Evolutionary conservation across 2,797 vertebrate species (phyloP).

Genomic region (Tarsius wallacei): DNA sequence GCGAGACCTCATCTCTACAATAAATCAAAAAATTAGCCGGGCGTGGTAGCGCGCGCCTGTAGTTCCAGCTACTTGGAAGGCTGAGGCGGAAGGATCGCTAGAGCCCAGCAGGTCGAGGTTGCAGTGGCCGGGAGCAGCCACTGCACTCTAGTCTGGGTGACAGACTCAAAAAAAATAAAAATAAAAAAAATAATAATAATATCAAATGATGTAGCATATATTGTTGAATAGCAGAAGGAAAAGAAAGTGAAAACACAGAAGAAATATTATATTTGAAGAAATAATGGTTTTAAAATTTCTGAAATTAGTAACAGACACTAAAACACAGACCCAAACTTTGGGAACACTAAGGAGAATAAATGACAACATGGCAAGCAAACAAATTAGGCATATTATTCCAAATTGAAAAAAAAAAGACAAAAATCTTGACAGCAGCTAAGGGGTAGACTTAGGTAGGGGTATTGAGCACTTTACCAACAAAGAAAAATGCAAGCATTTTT

Average conservation of each 20-base stretch:
- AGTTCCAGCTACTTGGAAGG: too few species aligned
- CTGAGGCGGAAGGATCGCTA: too few species aligned
- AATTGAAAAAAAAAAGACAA: neutral
- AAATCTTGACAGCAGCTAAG: neutral
- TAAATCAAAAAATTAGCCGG: too few species aligned
- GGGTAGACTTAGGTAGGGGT: neutral
- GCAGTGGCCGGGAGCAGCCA: too few species aligned
- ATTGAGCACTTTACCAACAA: neutral
- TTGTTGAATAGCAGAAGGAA: neutral
- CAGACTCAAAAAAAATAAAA: too few species aligned
- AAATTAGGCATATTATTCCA: neutral
- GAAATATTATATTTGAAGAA: neutral
- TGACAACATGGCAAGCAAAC: neutral
- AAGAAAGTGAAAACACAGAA: slow-evolving; percentile 9
- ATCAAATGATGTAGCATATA: neutral
- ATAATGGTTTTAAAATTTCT: slow-evolving; percentile 6
- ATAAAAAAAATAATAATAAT: too few species aligned
- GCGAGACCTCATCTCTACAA: too few species aligned
- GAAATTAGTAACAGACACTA: neutral
- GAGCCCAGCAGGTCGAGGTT: too few species aligned
- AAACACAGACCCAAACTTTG: neutral
- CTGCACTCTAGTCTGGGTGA: too few species aligned
- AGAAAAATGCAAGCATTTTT: neutral
- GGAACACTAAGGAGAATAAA: neutral
- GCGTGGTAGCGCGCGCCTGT: too few species aligned